Evolutionary conservation across 1,140 invertebrate genomes (phyloP), one percentile per base, ranked within the genome.

Genomic region (Heliothis virescens): DNA sequence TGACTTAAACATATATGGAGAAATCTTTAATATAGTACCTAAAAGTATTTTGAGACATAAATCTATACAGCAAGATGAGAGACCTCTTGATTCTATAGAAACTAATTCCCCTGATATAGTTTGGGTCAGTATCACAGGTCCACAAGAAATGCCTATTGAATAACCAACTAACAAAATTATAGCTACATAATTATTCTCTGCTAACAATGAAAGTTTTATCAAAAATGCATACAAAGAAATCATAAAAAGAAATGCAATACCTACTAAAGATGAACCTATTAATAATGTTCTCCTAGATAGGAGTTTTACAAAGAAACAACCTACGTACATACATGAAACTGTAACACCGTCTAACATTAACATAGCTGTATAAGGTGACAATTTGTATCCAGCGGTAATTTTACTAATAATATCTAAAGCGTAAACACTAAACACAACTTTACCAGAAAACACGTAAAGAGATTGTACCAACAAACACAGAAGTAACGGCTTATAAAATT

Each of bases 91-190:
- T 26, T 73, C 48, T 12, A 81, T n/a, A 12, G 82, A 80, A 47
- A 81, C 26, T 65, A 83, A 67, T 53, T 83, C 82, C n/a, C 79
- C 82, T n/a, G 55, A 34, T 21, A 83, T 74, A 21, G 60, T 41
- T 41, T 55, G 29, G 18, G 69, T 18, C 57, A 81, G 59, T 15
- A 81, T 71, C 12, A 77, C 67, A n/a, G 79, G 79, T 53, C 79
- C 79, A 77, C 79, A 72, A 10, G 48, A 47, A 7, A 77, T 60
- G 18, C 53, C 62, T n/a, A 81, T 26, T 21, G 79, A 81, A 71
- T 53, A 81, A 29, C 52, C 62, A 1, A 60, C 34, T 62, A 81
- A 73, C 18, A 81, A 78, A 63, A 29, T 65, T 16, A 81, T 63
- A 41, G 74, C 53, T 48, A 81, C 41, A 57, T 63, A 73, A 47